phyloP scores from a whole-genome alignment of 2,888 invertebrate species.

The Andrena minutula region DNA sequence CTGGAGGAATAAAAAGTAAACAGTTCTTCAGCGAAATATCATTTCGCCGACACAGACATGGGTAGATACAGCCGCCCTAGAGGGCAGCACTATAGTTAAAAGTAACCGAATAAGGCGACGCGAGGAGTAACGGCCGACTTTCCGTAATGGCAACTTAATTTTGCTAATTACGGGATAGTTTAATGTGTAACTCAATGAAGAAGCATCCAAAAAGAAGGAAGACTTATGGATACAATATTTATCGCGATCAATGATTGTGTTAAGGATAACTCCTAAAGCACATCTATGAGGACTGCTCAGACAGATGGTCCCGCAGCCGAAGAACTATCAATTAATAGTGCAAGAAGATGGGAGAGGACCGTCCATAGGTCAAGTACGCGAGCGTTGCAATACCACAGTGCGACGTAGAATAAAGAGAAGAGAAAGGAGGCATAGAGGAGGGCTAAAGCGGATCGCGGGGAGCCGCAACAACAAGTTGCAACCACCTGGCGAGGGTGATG shows the following conservation, averaged over 20 bases:
- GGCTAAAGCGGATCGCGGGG: constrained; percentile 68
- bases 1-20: not conserved
- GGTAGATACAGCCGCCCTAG: not conserved
- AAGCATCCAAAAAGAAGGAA: not conserved
- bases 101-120: not conserved
- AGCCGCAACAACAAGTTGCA: constrained; percentile 81
- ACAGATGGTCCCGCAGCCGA: not conserved
- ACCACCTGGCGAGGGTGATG: constrained; percentile 80
- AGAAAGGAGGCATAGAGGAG: constrained; percentile 42
- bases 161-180: not conserved
- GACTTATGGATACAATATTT: not conserved
- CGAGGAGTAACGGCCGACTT: not conserved
- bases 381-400: constrained; percentile 17
- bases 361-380: constrained; percentile 3
- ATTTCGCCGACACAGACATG: not conserved
- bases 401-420: constrained; percentile 3
- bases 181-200: not conserved
- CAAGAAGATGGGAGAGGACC: not conserved
- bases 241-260: not conserved
- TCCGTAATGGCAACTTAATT: not conserved
- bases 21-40: too few species aligned
- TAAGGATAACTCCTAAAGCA: not conserved
- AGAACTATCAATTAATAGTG: not conserved
- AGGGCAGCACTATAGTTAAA: not conserved
- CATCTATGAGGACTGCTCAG: not conserved